Conservation (phyloP, 2,888 invertebrate species). For the Patella depressa region DNA sequence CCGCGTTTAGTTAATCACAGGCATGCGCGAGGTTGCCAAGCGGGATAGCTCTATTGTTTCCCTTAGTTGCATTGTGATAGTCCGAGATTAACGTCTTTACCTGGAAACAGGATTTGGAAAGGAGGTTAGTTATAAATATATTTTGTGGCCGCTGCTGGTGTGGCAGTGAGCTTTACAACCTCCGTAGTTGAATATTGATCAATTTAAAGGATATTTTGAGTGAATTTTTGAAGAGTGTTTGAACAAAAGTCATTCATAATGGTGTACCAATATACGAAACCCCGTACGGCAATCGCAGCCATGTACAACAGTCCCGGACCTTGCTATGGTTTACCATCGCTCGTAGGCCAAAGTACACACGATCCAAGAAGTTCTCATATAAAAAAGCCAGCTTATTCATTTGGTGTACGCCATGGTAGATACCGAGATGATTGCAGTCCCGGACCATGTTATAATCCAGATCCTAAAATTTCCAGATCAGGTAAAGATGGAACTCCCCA, state of each 20-base stretch:
- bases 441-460: constrained; percentile 45
- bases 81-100: too few relatives aligned
- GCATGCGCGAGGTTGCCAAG: too few relatives aligned
- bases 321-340: constrained; percentile 55
- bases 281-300: constrained; percentile 58
- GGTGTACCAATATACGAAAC: constrained; percentile 57
- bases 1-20: too few relatives aligned
- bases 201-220: too few relatives aligned
- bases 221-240: too few relatives aligned
- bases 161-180: too few relatives aligned
- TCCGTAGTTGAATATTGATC: too few relatives aligned
- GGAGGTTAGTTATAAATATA: too few relatives aligned
- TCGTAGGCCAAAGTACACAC: constrained; percentile 52
- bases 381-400: constrained; percentile 49
- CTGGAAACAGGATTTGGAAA: too few relatives aligned
- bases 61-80: too few relatives aligned
- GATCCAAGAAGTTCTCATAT: constrained; percentile 56
- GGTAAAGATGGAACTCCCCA: constrained; percentile 62
- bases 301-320: constrained; percentile 62
- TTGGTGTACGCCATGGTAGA: constrained; percentile 50
- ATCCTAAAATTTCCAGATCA: constrained; percentile 42
- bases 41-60: too few relatives aligned
- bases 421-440: constrained; percentile 45
- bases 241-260: not conserved
- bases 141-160: too few relatives aligned